phyloP scores from a whole-genome alignment of 2,797 vertebrate species.

The Sebastes taczanowskii region DNA sequence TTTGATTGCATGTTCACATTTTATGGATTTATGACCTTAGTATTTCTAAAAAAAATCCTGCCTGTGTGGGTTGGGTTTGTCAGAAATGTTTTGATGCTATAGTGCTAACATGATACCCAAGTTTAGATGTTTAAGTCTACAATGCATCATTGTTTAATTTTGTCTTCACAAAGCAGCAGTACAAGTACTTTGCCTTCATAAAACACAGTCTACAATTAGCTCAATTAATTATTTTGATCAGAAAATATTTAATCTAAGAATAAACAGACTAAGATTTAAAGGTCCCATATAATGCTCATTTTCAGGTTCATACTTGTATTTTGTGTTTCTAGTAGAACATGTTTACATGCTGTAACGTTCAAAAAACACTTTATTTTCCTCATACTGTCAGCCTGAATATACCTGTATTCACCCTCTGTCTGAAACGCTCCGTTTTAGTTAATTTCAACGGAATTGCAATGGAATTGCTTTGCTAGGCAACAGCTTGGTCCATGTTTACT shows the following conservation, averaged over 20 bases:
- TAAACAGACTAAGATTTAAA: neutral
- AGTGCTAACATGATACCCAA: neutral
- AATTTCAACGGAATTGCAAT: too few relatives aligned
- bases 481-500: too few relatives aligned
- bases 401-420: rapidly evolving
- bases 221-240: neutral
- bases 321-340: too few relatives aligned
- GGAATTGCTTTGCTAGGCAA: too few relatives aligned
- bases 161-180: neutral
- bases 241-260: neutral
- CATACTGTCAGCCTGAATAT: too few relatives aligned
- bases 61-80: neutral
- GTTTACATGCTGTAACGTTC: too few relatives aligned
- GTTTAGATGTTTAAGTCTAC: neutral
- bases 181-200: neutral
- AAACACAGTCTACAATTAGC: neutral
- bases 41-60: neutral
- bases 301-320: too few relatives aligned
- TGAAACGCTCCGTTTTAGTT: too few relatives aligned
- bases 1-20: neutral
- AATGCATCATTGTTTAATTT: neutral
- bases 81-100: neutral
- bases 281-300: too few relatives aligned
- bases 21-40: neutral
- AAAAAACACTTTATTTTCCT: too few relatives aligned